Percentiles rank a stretch among this genome's conserved stretches.
Conservation (phyloP, 1,140 invertebrate genomes). For the Bombus confusus region DNA sequence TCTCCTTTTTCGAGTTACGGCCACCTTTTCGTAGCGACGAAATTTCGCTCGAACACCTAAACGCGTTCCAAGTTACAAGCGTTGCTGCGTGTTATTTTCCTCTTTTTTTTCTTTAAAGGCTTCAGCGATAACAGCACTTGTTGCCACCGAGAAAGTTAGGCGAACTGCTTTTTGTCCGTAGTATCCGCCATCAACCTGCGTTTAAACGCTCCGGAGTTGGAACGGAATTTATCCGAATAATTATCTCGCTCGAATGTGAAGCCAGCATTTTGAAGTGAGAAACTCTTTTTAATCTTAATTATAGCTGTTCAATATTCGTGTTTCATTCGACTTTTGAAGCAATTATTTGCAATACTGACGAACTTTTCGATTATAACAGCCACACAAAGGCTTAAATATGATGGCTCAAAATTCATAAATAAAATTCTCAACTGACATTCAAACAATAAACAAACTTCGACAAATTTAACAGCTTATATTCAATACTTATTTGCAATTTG, state of each 20-base stretch:
- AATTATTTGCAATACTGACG: too few relatives aligned
- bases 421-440: neutral
- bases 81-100: neutral
- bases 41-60: neutral
- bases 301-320: too few relatives aligned
- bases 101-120: neutral
- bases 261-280: neutral
- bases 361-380: too few relatives aligned
- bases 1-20: neutral
- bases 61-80: neutral
- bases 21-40: too few relatives aligned
- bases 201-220: neutral
- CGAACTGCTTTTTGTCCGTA: too few relatives aligned
- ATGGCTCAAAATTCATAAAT: neutral
- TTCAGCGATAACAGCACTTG: conserved; percentile 8
- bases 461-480: neutral
- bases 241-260: neutral
- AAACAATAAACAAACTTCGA: neutral
- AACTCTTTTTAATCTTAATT: too few relatives aligned
- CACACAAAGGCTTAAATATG: neutral
- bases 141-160: conserved; percentile 10
- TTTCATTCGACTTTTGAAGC: neutral
- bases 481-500: neutral
- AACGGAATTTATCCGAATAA: conserved; percentile 1
- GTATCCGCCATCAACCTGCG: neutral